phyloP scores from a whole-genome alignment of 2,888 invertebrate genomes.

The Gymnoscelis rufifasciata region DNA sequence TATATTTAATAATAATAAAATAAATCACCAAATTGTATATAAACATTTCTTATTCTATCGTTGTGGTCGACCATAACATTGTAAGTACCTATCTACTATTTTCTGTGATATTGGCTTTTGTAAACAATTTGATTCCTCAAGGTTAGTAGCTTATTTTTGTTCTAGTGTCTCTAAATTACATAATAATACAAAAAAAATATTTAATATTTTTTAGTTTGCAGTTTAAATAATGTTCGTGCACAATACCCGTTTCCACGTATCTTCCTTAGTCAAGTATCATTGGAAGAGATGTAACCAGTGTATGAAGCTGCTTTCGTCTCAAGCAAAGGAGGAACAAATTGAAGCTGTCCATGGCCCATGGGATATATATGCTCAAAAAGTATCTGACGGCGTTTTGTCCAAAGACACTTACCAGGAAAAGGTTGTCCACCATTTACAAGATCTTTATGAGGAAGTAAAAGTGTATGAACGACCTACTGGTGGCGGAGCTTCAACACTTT shows the following conservation, averaged over 20 bases:
- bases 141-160: not conserved
- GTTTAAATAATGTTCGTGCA: constrained; percentile 52
- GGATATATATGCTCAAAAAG: constrained; percentile 76
- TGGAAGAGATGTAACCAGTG: constrained; percentile 54
- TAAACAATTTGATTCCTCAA: not conserved
- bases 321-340: constrained; percentile 41
- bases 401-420: constrained; percentile 86
- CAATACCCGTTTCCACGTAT: constrained; percentile 43
- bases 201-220: constrained; percentile 20
- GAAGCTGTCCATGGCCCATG: constrained; percentile 64
- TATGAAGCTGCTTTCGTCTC: constrained; percentile 54
- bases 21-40: too few species aligned
- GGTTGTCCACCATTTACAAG: constrained; percentile 84
- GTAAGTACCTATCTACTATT: too few species aligned
- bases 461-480: constrained; percentile 70
- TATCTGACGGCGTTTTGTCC: constrained; percentile 78
- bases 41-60: too few species aligned
- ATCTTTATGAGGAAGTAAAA: constrained; percentile 81
- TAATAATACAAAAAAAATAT: not conserved
- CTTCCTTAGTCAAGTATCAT: constrained; percentile 46
- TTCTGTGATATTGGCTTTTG: not conserved
- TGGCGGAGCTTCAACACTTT: constrained; percentile 42
- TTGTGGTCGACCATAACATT: too few species aligned
- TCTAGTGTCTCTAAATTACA: not conserved
- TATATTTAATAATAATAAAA: too few species aligned